Base-by-base conservation (phyloP, 1,140 invertebrate species). In the Hestina assimilis region DNA sequence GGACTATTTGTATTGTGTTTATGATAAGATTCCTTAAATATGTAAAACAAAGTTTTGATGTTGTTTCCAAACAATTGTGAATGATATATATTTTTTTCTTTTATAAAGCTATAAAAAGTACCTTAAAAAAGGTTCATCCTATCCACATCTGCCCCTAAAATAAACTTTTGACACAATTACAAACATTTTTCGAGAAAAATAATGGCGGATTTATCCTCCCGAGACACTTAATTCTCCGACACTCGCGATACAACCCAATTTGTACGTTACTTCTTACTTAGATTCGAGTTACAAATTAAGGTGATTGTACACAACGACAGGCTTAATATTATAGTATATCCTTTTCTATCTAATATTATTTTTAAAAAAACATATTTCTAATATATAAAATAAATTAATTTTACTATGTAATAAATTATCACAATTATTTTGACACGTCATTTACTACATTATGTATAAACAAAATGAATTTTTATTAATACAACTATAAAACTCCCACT, bases 171-270 rank as follows among this genome's bases (percentile, higher is more conserved):
- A 79, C 69, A 79, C 62, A 63, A 67, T 74, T 78, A 72, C 56
- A 62, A 76, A 67, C 59, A 63, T 79, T 84, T 79, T 80, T 79
- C 59, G 47, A 45, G 63, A 75, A 78, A 83, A 85, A 88, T 85
- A 85, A 83, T 79, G 79, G 72, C 73, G 69, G 63, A 58, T 78
- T 86, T 82, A 85, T 83, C 73, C 74, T 78, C 75, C 56, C 52
- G 67, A 59, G 72, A 72, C 79, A 85, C 33, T 88, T 85, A 75
- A 85, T 83, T 83, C 81, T 69, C 76, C 79, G 78, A 79, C 79
- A 77, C 57, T 68, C 71, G 61, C 64, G 59, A 87, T 79, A 82
- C 76, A 80, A 64, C 55, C 67, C 75, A 87, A 84, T 87, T 85
- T 81, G 71, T 73, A 67, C 68, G 74, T 81, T 81, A 71, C 67